phyloP scores from a whole-genome alignment of 2,888 invertebrate genomes.

The Pinctada fucata region DNA sequence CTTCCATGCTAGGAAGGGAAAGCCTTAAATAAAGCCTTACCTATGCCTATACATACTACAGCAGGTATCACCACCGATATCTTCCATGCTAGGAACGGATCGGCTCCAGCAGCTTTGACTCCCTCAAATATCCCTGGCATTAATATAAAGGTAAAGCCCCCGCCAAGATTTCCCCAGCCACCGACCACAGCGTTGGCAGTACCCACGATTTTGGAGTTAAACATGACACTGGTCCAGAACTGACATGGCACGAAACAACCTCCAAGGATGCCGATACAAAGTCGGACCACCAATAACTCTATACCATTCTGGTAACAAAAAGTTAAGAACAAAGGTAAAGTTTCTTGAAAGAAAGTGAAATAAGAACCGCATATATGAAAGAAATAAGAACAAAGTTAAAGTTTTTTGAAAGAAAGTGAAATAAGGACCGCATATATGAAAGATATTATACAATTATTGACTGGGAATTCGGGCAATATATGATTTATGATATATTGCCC shows the following conservation, averaged over 20 bases:
- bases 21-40: no score
- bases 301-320: neutral
- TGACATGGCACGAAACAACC: conserved; percentile 43
- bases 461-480: no score
- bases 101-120: conserved; percentile 13
- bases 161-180: conserved; percentile 45
- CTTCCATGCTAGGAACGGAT: conserved; percentile 36
- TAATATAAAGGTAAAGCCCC: conserved; percentile 34
- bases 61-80: conserved; percentile 33
- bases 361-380: no score
- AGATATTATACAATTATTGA: no score
- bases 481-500: no score
- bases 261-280: conserved; percentile 40
- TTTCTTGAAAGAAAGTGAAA: no score
- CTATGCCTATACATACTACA: conserved; percentile 16
- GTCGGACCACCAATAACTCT: conserved; percentile 34
- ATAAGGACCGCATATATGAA: no score
- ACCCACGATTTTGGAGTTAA: conserved; percentile 40
- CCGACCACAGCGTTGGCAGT: conserved; percentile 43
- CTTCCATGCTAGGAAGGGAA: conserved; percentile 37
- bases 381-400: no score
- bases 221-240: conserved; percentile 43
- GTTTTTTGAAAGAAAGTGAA: no score
- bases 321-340: neutral
- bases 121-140: conserved; percentile 35